A percentile compares a stretch with the other conserved stretches of the same genome.
Conservation (phyloP, 2,797 vertebrate genomes). For the Eleutherodactylus coqui region DNA sequence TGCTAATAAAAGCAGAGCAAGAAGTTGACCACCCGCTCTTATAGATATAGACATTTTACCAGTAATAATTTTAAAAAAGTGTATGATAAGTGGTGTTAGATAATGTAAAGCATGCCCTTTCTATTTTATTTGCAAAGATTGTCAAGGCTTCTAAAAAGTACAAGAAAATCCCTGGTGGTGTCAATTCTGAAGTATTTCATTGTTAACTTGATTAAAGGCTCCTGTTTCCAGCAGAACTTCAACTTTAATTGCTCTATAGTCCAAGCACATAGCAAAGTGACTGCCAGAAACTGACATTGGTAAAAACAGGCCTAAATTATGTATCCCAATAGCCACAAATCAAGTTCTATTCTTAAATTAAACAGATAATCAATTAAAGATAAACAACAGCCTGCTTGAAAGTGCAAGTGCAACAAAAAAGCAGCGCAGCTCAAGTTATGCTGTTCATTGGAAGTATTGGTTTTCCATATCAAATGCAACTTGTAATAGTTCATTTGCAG, state of each 20-base stretch:
- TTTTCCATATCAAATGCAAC: too few relatives aligned
- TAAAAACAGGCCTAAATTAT: constrained; percentile 40
- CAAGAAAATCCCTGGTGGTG: constrained; percentile 20
- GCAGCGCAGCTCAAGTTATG: background rate
- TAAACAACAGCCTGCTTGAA: background rate
- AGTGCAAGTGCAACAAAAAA: background rate
- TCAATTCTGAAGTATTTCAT: constrained; percentile 31
- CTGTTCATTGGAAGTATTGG: too few relatives aligned
- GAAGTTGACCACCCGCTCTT: too few relatives aligned
- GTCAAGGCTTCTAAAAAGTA: constrained; percentile 20
- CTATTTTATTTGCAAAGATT: constrained; percentile 1
- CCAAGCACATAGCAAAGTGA: constrained; percentile 21
- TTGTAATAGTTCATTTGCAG: background rate
- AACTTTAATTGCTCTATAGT: constrained; percentile 32
- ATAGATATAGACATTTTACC: background rate
- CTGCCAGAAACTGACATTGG: constrained; percentile 21
- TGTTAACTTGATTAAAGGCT: constrained; percentile 39
- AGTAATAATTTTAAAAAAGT: constrained; percentile 11
- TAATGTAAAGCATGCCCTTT: background rate
- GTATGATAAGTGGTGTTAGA: background rate
- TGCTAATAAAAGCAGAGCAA: background rate
- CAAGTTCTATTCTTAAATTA: constrained; percentile 27
- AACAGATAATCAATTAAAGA: constrained; percentile 39
- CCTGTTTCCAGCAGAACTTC: constrained; percentile 24
- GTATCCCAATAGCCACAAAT: constrained; percentile 19